These are phyloP conservation scores for Turritopsis rubra DNA, from an alignment of 30 jellyfish, hydroid and myxozoan species.

Conservation along the genomic window DNA sequence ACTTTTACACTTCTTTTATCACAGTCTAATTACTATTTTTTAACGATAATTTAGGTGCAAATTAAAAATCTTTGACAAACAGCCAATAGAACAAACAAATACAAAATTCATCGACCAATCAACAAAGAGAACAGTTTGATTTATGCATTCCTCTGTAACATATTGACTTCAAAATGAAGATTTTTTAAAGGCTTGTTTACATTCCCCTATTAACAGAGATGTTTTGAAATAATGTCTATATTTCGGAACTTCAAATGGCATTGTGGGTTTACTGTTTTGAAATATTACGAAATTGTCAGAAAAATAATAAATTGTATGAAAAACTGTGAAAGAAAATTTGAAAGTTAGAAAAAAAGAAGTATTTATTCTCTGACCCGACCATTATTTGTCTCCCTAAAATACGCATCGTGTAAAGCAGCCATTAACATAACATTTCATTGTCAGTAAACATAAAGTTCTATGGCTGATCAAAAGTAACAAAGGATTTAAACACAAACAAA, in stretches of 20 bases:
- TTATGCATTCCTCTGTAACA: background rate
- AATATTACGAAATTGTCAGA: too few relatives aligned
- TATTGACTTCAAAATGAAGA: background rate
- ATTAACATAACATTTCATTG: background rate
- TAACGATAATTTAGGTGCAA: background rate
- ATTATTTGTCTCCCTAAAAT: background rate
- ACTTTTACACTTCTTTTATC: background rate
- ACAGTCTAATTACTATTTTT: background rate
- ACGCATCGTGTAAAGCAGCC: background rate
- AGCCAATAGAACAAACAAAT: background rate
- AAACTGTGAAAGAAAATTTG: too few relatives aligned
- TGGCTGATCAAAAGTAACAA: background rate
- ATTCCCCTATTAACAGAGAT: background rate
- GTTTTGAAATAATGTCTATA: background rate
- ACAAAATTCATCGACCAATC: background rate
- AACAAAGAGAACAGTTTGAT: background rate
- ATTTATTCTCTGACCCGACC: too few relatives aligned
- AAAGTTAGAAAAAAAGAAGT: too few relatives aligned
- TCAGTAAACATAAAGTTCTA: background rate
- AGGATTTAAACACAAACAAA: background rate
- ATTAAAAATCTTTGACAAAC: background rate
- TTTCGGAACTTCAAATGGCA: too few relatives aligned
- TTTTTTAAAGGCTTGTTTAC: background rate
- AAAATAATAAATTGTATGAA: too few relatives aligned
- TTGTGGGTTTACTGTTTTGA: too few relatives aligned